Evolutionary conservation across 2,113 vertebrate genomes (phyloP).

Genomic region (Micronycteris hirsuta): DNA sequence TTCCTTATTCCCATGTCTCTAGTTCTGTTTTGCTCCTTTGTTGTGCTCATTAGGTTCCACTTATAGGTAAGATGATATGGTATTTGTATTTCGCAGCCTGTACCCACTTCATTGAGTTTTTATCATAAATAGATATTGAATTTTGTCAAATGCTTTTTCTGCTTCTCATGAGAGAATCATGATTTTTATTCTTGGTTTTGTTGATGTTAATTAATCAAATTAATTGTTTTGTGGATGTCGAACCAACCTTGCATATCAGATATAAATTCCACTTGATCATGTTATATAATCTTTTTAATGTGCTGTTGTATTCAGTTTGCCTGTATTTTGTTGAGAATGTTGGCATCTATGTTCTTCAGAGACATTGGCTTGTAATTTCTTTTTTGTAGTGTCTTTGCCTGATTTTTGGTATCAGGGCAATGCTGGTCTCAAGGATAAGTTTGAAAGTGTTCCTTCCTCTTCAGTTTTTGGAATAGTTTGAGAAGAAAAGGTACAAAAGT

Average conservation of each 20-base stretch:
- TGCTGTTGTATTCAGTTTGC: neutral
- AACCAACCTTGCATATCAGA: neutral
- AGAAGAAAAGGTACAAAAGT: neutral
- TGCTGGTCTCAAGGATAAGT: neutral
- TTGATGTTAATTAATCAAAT: too few species aligned
- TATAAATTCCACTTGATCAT: neutral
- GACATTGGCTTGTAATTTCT: neutral
- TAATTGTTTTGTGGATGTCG: neutral
- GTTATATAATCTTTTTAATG: neutral
- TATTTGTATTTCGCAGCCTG: neutral
- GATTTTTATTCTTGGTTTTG: neutral
- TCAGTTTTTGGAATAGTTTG: neutral
- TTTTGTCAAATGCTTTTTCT: neutral
- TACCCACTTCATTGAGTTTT: neutral
- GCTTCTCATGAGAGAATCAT: neutral
- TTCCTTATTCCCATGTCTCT: too few species aligned
- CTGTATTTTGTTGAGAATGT: neutral
- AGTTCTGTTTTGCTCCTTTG: too few species aligned
- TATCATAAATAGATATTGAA: neutral
- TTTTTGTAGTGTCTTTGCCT: neutral
- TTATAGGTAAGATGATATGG: too few species aligned
- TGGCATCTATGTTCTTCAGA: neutral
- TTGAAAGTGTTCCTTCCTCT: neutral
- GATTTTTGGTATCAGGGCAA: neutral
- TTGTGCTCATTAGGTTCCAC: too few species aligned